These are phyloP conservation scores for Brevimyrus niger DNA, from an alignment of 2,113 vertebrate species.

Conservation along the genomic window DNA sequence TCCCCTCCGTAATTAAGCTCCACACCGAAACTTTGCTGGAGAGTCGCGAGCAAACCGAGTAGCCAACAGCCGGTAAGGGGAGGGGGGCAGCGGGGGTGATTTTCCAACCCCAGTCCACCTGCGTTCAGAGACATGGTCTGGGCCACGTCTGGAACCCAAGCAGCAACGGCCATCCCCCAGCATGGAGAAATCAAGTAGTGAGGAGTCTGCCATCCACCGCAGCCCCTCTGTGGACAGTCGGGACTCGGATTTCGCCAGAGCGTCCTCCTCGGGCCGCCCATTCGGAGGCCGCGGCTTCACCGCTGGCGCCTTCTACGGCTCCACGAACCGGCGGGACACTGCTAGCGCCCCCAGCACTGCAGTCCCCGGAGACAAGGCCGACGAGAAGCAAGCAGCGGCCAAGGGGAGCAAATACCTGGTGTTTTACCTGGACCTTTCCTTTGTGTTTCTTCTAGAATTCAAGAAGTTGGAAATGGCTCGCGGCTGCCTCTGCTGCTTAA, in stretches of 20 bases:
- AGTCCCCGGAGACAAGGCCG: conserved; percentile 55
- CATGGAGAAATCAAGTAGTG: conserved; percentile 99
- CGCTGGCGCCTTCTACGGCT: conserved; percentile 94
- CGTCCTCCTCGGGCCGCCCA: conserved; percentile 82
- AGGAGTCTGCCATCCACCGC: conserved; percentile 94
- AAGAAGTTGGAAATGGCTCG: conserved; percentile 99
- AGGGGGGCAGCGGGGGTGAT: not conserved
- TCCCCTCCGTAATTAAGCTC: not conserved
- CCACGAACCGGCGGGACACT: conserved; percentile 61
- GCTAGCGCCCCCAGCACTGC: conserved; percentile 33
- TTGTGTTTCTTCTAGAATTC: conserved; percentile 99
- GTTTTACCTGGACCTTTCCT: conserved; percentile 99
- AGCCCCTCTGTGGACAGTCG: conserved; percentile 96
- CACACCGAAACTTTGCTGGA: not conserved
- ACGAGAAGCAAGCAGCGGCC: conserved; percentile 77
- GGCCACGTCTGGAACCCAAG: conserved; percentile 55
- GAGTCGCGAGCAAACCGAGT: not conserved
- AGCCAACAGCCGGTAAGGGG: not conserved
- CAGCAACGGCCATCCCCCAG: conserved; percentile 66
- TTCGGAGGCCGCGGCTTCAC: conserved; percentile 87
- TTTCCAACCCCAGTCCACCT: not conserved
- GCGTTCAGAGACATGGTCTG: conserved; percentile 72
- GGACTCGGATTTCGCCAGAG: conserved; percentile 84
- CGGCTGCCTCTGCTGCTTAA: conserved; percentile 97
- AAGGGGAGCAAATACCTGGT: conserved; percentile 98